Percentiles rank a stretch among this genome's conserved stretches.
Evolutionary conservation across 2,113 vertebrate species (phyloP).

Genomic region (Petrocephalus microphthalmus): DNA sequence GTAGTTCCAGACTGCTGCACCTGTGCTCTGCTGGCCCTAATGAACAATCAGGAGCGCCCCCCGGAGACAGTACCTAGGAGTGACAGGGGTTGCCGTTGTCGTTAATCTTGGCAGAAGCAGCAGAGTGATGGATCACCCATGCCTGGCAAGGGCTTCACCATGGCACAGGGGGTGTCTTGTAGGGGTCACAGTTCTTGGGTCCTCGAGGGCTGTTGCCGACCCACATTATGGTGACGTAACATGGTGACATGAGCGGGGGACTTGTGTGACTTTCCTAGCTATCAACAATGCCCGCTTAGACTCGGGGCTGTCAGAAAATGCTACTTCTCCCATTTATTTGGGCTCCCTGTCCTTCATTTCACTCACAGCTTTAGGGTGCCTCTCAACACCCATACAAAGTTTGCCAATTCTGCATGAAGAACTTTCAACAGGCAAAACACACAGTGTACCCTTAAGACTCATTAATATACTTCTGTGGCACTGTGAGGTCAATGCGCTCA

Average conservation of each 20-base stretch:
- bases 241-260: not conserved
- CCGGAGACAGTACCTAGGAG: not conserved
- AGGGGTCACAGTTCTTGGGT: not conserved
- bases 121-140: not conserved
- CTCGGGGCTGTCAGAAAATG: not conserved
- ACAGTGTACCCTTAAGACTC: not conserved
- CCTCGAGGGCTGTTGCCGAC: not conserved
- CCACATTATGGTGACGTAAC: not conserved
- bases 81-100: not conserved
- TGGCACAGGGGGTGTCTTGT: not conserved
- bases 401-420: not conserved
- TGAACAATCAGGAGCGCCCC: not conserved
- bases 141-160: not conserved
- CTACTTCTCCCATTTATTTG: not conserved
- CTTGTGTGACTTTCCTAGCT: not conserved
- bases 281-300: not conserved
- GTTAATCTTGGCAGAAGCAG: not conserved
- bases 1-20: not conserved
- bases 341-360: not conserved
- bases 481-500: not conserved
- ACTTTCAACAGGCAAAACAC: not conserved
- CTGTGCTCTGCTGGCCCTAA: not conserved
- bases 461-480: not conserved
- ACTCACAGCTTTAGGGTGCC: not conserved
- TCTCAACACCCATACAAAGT: not conserved